Evolutionary conservation across 2,113 vertebrate species (phyloP).

Genomic region (Rhodinocichla rosea): DNA sequence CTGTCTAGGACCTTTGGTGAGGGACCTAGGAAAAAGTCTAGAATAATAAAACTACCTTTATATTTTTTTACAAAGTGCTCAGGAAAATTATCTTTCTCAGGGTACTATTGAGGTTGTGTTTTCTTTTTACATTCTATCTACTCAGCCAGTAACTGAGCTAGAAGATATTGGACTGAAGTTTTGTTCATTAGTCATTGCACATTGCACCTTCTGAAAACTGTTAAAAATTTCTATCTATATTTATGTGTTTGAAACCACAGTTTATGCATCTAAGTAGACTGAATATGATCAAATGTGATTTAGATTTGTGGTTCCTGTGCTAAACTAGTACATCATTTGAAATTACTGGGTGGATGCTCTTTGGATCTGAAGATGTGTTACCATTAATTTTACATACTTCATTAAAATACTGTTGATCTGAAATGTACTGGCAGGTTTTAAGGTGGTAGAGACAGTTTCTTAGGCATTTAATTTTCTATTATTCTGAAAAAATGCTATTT

Average conservation of each 20-base stretch:
- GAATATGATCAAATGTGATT: neutral
- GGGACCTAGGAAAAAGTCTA: neutral
- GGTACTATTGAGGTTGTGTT: neutral
- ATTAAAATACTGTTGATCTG: neutral
- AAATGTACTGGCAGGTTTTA: neutral
- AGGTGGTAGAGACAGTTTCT: neutral
- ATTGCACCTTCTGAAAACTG: neutral
- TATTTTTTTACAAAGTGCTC: neutral
- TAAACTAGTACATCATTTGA: neutral
- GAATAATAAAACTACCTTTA: neutral
- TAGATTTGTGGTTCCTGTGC: neutral
- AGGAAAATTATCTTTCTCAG: neutral
- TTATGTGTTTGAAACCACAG: neutral
- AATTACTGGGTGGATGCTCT: neutral
- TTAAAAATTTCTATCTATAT: neutral
- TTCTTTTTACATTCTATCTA: neutral
- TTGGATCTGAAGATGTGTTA: neutral
- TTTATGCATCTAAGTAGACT: neutral
- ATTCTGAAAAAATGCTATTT: neutral
- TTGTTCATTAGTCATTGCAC: neutral
- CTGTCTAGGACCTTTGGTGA: neutral
- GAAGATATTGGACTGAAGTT: neutral
- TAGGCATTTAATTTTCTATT: neutral
- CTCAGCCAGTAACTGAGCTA: neutral
- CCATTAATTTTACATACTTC: neutral